Evolutionary conservation across 2,888 invertebrate genomes (phyloP), one percentile per base, ranked within the genome.

Genomic region (Lysandra coridon): DNA sequence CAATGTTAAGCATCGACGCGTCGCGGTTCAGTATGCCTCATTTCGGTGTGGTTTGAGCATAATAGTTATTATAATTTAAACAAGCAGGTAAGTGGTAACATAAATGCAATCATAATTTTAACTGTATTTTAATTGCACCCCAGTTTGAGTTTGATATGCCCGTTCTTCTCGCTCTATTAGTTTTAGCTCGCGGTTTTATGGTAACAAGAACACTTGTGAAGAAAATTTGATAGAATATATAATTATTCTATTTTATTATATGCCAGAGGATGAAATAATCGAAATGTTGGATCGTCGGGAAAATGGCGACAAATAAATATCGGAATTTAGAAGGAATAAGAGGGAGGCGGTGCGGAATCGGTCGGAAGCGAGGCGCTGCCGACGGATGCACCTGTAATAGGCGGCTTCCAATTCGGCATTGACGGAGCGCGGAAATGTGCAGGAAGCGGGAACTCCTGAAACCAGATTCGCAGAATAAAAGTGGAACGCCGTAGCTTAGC

Each of bases 371-470:
- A 84, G 83, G 81, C 82, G 79, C 83, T 83, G 83, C 85, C 85
- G 79, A 85, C 87, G 86, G 87, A 87, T 85, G 85, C 86, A 85
- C 83, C 86, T 86, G 86, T 88, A 89, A 89, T 88, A 88, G 87
- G 87, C 85, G 85, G 85, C 83, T 87, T 88, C 85, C 85, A 84
- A 81, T 83, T 84, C 85, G 84, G 83, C 80, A 69, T 82, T 82
- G 82, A 83, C 84, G 44, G 75, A 1, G 49, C 82, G 44, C 12
- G 44, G 44, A 75, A 44, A 44, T 49, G 23, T 75, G 12, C 23
- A 49, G 49, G 44, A 75, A 49, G 17, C 30, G 44, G 49, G 75
- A 49, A 14, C 49, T 49, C 17, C 44, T 40, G 23, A 74, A 74
- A 74, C 44, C 40, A 44, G 74, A 49, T 75, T 75, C 5, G 10